Percentiles rank a stretch among this genome's conserved stretches.
Conservation (phyloP, 2,888 invertebrate species). For the Apeira syringaria region DNA sequence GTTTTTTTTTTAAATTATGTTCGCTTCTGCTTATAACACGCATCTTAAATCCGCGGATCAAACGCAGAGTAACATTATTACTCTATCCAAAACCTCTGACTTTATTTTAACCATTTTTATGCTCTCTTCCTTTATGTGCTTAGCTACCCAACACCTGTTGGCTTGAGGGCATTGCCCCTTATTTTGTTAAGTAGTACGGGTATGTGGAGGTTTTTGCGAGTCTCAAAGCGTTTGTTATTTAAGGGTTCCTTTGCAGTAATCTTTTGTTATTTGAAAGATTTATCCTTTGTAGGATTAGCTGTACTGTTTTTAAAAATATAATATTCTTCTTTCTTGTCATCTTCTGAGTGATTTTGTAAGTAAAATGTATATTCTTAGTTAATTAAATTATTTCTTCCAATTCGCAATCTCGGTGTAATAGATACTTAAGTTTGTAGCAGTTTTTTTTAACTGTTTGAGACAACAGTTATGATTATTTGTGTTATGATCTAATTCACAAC, state of each 20-base stretch:
- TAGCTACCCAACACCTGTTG: slow-evolving; percentile 75
- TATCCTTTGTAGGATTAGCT: slow-evolving; percentile 22
- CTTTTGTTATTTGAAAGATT: slow-evolving; percentile 22
- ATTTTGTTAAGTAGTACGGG: slow-evolving; percentile 59
- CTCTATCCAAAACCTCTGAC: slow-evolving; percentile 62
- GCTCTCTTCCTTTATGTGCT: slow-evolving; percentile 73
- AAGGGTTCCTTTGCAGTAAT: slow-evolving; percentile 37
- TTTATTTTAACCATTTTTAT: slow-evolving; percentile 75
- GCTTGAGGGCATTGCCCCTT: slow-evolving; percentile 69
- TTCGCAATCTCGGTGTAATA: too few species aligned
- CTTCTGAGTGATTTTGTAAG: too few species aligned
- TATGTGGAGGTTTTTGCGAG: slow-evolving; percentile 51
- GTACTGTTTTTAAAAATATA: slow-evolving; percentile 10
- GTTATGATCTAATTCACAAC: too few species aligned
- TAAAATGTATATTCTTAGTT: too few species aligned
- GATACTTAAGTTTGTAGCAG: too few species aligned
- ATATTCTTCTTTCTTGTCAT: too few species aligned
- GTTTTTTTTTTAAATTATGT: too few species aligned
- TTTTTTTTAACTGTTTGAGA: too few species aligned
- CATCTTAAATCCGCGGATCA: slow-evolving; percentile 43
- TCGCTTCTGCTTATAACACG: slow-evolving; percentile 30
- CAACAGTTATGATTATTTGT: too few species aligned
- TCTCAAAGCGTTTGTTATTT: slow-evolving; percentile 49
- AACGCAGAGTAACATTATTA: slow-evolving; percentile 67
- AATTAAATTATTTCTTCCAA: too few species aligned